A percentile compares a stretch with the other conserved stretches of the same genome.
Evolutionary conservation across 2,888 invertebrate species (phyloP).

Genomic region (Sclerodermus sp.): DNA sequence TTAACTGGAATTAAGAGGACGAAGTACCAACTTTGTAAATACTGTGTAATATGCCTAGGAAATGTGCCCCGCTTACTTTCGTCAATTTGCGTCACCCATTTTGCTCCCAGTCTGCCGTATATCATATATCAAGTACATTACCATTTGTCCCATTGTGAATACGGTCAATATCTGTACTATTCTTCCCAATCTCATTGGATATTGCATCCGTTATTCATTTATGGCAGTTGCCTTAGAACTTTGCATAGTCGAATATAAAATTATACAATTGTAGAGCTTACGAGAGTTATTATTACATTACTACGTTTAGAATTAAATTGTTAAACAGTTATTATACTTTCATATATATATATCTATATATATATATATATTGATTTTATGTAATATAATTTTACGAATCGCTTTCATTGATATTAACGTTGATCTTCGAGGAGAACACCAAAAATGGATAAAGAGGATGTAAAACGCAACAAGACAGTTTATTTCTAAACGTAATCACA

Average conservation of each 20-base stretch:
- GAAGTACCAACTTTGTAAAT: conserved; percentile 48
- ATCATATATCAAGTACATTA: conserved; percentile 3
- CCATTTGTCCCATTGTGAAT: conserved; percentile 16
- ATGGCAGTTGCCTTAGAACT: neutral
- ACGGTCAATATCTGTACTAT: conserved; percentile 19
- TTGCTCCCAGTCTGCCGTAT: conserved; percentile 2
- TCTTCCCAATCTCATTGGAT: conserved; percentile 5
- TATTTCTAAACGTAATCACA: no score
- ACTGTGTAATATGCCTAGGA: conserved; percentile 53
- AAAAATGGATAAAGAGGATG: no score
- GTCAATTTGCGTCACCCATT: conserved; percentile 18
- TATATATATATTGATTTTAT: no score
- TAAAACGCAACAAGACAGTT: no score
- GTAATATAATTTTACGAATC: no score
- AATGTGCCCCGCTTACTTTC: conserved; percentile 29
- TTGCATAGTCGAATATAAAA: neutral
- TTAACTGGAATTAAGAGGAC: conserved; percentile 36
- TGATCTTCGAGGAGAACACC: no score
- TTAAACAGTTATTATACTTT: no score
- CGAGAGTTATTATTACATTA: no score
- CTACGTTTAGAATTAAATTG: no score
- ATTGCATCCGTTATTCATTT: neutral
- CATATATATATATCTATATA: no score
- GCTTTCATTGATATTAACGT: no score
- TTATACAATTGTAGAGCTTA: no score